These are phyloP conservation scores for Pocillopora meandrina DNA, from an alignment of 92 coral and sea anemone genomes.

Conservation along the genomic window DNA sequence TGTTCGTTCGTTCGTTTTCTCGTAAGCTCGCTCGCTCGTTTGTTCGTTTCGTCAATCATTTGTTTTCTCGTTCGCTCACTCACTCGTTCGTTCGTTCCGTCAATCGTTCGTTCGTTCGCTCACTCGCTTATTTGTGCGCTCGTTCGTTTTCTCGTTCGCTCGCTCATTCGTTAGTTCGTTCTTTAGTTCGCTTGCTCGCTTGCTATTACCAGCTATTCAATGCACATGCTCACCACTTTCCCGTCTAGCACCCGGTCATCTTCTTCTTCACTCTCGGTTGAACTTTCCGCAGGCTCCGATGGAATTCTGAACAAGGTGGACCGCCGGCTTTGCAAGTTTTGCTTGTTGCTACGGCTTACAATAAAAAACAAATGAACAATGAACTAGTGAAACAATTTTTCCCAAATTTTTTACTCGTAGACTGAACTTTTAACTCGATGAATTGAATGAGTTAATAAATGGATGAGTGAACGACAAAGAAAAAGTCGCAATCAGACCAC, in stretches of 20 bases:
- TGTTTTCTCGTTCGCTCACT: too few species aligned
- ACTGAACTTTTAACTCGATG: not conserved
- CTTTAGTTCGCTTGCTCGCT: too few species aligned
- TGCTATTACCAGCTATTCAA: too few species aligned
- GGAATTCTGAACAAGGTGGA: slow-evolving; percentile 56
- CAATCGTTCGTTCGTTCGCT: too few species aligned
- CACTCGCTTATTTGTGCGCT: too few species aligned
- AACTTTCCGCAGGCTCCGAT: slow-evolving; percentile 81
- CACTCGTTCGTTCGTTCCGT: too few species aligned
- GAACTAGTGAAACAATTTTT: not conserved
- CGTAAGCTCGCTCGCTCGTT: too few species aligned
- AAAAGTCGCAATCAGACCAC: not conserved
- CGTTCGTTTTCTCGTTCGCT: too few species aligned
- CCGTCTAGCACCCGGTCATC: slow-evolving; percentile 94
- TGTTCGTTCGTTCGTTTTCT: too few species aligned
- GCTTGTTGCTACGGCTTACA: slow-evolving; percentile 16
- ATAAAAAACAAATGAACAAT: not conserved
- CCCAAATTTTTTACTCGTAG: too few species aligned
- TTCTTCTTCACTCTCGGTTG: slow-evolving; percentile 96
- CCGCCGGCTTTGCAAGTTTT: slow-evolving; percentile 34
- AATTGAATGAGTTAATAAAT: not conserved
- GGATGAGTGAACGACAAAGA: not conserved
- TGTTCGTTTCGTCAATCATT: too few species aligned
- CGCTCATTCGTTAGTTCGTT: too few species aligned
- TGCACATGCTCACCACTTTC: slow-evolving; percentile 64